A percentile compares a stretch with the other conserved stretches of the same genome.
Conservation (phyloP, 1,140 invertebrate species). For the Monochamus saltuarius region DNA sequence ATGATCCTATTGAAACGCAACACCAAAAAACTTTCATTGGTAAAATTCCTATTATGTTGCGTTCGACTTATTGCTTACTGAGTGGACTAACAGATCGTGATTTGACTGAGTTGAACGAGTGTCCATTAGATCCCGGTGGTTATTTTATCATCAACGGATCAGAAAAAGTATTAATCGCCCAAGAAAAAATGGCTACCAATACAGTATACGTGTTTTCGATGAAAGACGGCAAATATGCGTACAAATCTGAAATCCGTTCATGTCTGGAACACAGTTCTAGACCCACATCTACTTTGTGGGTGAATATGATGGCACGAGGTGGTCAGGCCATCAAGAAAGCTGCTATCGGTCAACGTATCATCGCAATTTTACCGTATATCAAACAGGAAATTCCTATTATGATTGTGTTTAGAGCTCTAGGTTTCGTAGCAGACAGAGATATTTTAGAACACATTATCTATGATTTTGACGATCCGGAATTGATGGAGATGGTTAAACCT, state of each 20-base stretch:
- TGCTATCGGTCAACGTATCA: conserved; percentile 96
- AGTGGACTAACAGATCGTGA: conserved; percentile 95
- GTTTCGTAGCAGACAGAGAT: conserved; percentile 98
- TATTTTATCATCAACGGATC: conserved; percentile 97
- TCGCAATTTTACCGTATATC: conserved; percentile 96
- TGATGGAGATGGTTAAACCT: conserved; percentile 99
- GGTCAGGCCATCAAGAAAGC: conserved; percentile 94
- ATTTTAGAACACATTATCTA: conserved; percentile 99
- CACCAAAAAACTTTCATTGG: conserved; percentile 99
- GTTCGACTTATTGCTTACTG: conserved; percentile 94
- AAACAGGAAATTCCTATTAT: conserved; percentile 99
- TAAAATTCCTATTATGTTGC: conserved; percentile 98
- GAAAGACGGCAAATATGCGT: conserved; percentile 98
- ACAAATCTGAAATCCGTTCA: conserved; percentile 95
- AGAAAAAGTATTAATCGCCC: conserved; percentile 95
- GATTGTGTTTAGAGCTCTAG: conserved; percentile 95
- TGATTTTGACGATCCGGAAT: conserved; percentile 98
- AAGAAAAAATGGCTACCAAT: conserved; percentile 99
- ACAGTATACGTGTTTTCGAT: conserved; percentile 99
- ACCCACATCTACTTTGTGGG: conserved; percentile 96
- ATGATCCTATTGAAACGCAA: conserved; percentile 89
- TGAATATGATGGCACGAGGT: conserved; percentile 98
- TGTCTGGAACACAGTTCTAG: conserved; percentile 91
- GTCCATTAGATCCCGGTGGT: conserved; percentile 95
- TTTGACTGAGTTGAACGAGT: conserved; percentile 98